Percentiles rank a stretch among this genome's conserved stretches.
phyloP scores from a whole-genome alignment of 1,140 invertebrate species.

The Anoplophora glabripennis region DNA sequence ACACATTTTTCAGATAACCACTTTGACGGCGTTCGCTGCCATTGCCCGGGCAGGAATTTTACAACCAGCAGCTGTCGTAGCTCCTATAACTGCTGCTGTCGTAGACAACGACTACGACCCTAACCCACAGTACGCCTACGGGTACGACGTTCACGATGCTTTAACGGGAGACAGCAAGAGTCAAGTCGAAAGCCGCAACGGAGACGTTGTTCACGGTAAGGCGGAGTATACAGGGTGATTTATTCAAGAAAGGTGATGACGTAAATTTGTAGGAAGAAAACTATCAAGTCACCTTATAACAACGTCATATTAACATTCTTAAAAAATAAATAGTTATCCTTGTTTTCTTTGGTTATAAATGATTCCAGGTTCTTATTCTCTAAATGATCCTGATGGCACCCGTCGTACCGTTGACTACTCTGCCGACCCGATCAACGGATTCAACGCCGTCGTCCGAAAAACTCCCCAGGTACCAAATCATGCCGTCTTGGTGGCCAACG shows the following conservation, averaged over 20 bases:
- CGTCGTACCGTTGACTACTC: slow-evolving; percentile 63
- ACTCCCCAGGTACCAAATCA: slow-evolving; percentile 29
- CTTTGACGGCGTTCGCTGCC: slow-evolving; percentile 25
- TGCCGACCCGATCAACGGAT: slow-evolving; percentile 54
- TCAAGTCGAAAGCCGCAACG: slow-evolving; percentile 55
- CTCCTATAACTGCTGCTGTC: slow-evolving; percentile 47
- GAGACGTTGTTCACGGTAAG: slow-evolving; percentile 61
- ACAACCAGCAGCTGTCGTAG: slow-evolving; percentile 44
- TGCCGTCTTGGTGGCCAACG: slow-evolving; percentile 26
- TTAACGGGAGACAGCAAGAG: slow-evolving; percentile 57
- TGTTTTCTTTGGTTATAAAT: too few relatives aligned
- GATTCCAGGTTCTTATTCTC: slow-evolving; percentile 17
- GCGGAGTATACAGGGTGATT: slow-evolving; percentile 53
- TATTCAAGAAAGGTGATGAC: too few relatives aligned
- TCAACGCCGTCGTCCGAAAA: slow-evolving; percentile 48
- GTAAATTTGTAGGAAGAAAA: too few relatives aligned
- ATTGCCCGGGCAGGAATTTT: slow-evolving; percentile 33
- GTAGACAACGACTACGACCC: slow-evolving; percentile 51
- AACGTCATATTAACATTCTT: too few relatives aligned
- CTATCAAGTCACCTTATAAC: too few relatives aligned
- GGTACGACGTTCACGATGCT: slow-evolving; percentile 55
- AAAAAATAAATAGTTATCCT: too few relatives aligned
- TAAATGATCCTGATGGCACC: slow-evolving; percentile 59
- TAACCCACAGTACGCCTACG: slow-evolving; percentile 54
- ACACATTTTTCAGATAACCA: slow-evolving; percentile 32